Percentiles rank a stretch among this genome's conserved stretches.
These are phyloP conservation scores for Molanna angustata DNA, from an alignment of 2,888 invertebrate species.

Conservation along the genomic window DNA sequence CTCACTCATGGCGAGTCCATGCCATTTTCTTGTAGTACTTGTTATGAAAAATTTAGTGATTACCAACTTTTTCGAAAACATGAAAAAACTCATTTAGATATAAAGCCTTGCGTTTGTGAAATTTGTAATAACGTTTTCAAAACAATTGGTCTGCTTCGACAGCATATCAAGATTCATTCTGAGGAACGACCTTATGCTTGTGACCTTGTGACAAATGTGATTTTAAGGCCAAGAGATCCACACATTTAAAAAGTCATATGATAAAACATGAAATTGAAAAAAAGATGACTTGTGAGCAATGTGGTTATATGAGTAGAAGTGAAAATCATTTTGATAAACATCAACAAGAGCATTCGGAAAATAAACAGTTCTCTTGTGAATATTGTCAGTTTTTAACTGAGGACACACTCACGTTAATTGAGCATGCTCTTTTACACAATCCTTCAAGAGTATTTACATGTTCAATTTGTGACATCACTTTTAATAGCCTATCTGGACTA, in stretches of 20 bases:
- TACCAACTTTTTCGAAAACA: constrained; percentile 2
- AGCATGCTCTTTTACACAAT: constrained; percentile 8
- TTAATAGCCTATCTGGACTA: constrained; percentile 3
- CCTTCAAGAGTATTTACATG: constrained; percentile 4
- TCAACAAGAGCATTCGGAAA: constrained; percentile 5
- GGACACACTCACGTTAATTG: constrained; percentile 7
- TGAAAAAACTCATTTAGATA: constrained; percentile 7
- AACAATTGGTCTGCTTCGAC: neutral
- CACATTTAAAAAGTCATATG: neutral
- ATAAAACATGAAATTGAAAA: neutral
- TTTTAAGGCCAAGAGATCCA: neutral
- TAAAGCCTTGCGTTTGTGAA: constrained; percentile 9
- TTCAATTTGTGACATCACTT: constrained; percentile 3
- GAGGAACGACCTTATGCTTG: constrained; percentile 5
- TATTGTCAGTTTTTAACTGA: constrained; percentile 4
- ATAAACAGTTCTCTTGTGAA: constrained; percentile 5
- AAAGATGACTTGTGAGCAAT: neutral
- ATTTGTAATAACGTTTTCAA: neutral
- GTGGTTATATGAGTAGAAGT: neutral
- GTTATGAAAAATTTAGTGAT: constrained; percentile 5
- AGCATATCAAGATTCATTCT: constrained; percentile 7
- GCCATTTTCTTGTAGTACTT: constrained; percentile 4
- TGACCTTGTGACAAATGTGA: neutral
- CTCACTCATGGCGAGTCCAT: constrained; percentile 3
- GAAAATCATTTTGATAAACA: constrained; percentile 4